Base-by-base conservation (phyloP, 2,113 vertebrate species). In the Pungitius pungitius region DNA sequence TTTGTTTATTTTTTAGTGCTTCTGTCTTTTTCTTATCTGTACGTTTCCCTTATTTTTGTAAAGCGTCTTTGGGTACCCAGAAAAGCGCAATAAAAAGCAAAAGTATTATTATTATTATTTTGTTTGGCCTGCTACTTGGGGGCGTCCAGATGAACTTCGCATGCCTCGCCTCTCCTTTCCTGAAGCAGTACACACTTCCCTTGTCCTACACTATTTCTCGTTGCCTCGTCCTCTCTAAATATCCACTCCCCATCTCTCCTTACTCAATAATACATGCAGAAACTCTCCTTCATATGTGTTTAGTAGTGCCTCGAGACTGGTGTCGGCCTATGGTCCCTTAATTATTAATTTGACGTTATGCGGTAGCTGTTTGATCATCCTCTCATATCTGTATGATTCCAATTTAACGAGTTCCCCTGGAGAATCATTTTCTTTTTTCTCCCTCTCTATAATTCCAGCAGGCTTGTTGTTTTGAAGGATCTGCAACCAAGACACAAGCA, bases 321-420 rank as follows among this genome's bases (percentile, higher is more conserved):
- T 85, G 80, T 83, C 37, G 76, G 87, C 86, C 89, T 84, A 69
- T 72, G 40, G 88, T 83, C 78, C 54, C 66, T 94, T 90, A 94
- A 94, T 93, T 92, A 94, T 93, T 91, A 87, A 94, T 91, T 87
- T 83, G 84, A 81, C 55, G 82, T 73, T 85, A 84, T 85, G 72
- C 26, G 55, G 83, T 73, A 82, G 84, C 84, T 72, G 88, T 94
- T 94, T 94, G 91, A 93, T 94, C 92, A 86, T 89, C 73, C 77
- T 57, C 76, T 76, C 78, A 76, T 88, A 90, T 89, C 88, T 84
- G 85, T 82, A 75, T 82, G 83, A 91, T 89, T 89, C 83, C 62
- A 83, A 91, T 90, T 90, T 90, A 91, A 89, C 87, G 80, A 87
- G 90, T 87, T 89, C 70, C 91, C 87, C 74, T 47, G 71, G 90